Percentiles rank a stretch among this genome's conserved stretches.
Conservation (phyloP, 2,888 invertebrate genomes). For the Periphyllus acericola region DNA sequence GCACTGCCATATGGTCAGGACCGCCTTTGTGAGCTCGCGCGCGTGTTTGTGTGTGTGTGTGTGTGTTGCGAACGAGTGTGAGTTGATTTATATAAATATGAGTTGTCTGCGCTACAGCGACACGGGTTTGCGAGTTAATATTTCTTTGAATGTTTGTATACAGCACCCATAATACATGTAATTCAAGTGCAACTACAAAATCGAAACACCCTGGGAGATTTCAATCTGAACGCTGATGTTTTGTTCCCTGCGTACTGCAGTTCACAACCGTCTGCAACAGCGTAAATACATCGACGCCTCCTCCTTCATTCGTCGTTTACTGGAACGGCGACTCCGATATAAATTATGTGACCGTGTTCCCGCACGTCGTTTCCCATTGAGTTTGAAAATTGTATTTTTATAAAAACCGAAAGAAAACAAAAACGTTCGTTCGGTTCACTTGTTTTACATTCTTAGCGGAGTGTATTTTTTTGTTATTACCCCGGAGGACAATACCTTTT, state of each 20-base stretch:
- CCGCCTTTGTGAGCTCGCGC: background rate
- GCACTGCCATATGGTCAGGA: constrained; percentile 40
- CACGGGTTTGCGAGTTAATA: constrained; percentile 18
- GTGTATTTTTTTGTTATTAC: too few relatives aligned
- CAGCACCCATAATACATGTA: background rate
- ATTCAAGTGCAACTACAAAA: constrained; percentile 15
- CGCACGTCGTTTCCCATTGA: background rate
- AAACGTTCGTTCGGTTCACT: background rate
- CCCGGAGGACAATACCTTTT: background rate
- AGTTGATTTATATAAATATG: constrained; percentile 55
- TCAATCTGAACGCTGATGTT: constrained; percentile 11
- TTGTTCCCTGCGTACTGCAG: constrained; percentile 29
- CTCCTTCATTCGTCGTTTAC: background rate
- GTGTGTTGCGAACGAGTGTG: background rate
- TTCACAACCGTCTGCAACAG: background rate
- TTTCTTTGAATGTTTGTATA: constrained; percentile 26
- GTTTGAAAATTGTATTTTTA: background rate
- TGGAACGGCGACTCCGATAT: background rate
- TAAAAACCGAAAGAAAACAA: too few relatives aligned
- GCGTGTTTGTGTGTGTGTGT: background rate
- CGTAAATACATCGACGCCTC: constrained; percentile 10
- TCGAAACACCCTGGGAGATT: constrained; percentile 47
- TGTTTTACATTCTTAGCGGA: too few relatives aligned
- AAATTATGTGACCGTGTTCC: background rate
- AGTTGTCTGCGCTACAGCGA: constrained; percentile 19